Base-by-base conservation (phyloP, 2,797 vertebrate genomes). In the Galago senegalensis region DNA sequence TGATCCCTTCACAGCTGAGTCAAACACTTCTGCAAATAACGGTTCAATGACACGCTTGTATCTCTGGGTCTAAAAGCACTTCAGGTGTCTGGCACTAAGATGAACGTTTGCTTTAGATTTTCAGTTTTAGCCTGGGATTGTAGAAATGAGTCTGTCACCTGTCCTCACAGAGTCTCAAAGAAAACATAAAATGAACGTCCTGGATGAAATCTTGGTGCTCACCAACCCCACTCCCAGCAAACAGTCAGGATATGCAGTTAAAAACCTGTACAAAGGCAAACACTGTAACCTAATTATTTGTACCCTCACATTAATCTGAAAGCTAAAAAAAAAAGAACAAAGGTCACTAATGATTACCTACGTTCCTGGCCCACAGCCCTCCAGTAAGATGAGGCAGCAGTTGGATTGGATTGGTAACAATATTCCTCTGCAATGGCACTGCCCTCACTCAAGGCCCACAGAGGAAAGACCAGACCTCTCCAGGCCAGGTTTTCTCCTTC, bases 1-100 rank as follows among this genome's bases (percentile, higher is more conserved):
- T 81, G 80, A 89, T 90, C 76, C 95, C n/a, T 96, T 97, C 58
- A 89, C 81, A 95, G 81, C 53, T 43, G 17, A 37, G 83, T 92
- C 77, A 84, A 95, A 72, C 70, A 76, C 27, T 9, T 97, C 90
- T 94, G 37, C 40, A 92, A 72, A 92, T 79, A 92, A 80, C 20
- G 65, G 34, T 21, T 20, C 37, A 14, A 70, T 53, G 84, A 65
- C 83, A 58, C 0, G 6, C 79, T 31, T 56, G 1, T 18, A n/a
- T 58, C 7, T 63, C 37, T 43, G 61, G n/a, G 65, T 85, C 92
- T 53, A 43, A 11, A 82, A 70, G 34, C 85, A 53, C 46, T 67
- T 89, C 29, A 34, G 43, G 20, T 67, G 31, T 46, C 88, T 58
- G 85, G 73, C 7, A 82, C 43, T 5, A 17, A 8, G 21, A 40